Evolutionary conservation across 2,797 vertebrate species (phyloP), one percentile per base, ranked within the genome.

Genomic region (Coendou prehensilis): DNA sequence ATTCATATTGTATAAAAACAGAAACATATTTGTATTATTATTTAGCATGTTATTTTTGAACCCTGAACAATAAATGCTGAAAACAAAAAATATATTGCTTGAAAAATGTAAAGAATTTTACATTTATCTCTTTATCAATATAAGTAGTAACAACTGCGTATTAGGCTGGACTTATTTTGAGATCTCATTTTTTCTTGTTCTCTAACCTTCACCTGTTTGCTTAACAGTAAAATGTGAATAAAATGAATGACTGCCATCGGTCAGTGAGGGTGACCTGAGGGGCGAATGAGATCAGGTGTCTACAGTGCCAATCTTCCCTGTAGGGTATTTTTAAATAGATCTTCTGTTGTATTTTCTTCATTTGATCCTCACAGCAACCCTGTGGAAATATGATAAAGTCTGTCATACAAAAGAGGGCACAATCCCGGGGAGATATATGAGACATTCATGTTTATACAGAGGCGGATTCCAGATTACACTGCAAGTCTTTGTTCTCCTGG

Each of bases 11-110:
- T 87, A 83, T 92, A 88, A 88, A 92, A 93, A 83, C 23, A 86
- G 18, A 91, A 96, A 63, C 37, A 79, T 20, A 92, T 96, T 96
- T 83, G 64, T 92, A 84, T 96, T 87, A 93, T 76, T 89, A 91
- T 89, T 89, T 96, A 78, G 54, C 84, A 90, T 94, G 95, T 78
- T 59, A 69, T 76, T 96, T 95, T 95, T 93, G 28, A 69, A 81
- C 15, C 28, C 28, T 96, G 64, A 37, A 95, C 79, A 96, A 95
- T 96, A 96, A 97, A 89, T 63, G 47, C 64, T 92, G 41, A 63
- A 45, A 94, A 95, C 88, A 37, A 97, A 97, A 28, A 91, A 71
- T 75, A n/a, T 95, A 33, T 94, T 95, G 57, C 91, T 87, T 91
- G 52, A 69, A 93, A 14, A 75, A 67, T 92, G 54, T 96, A 91